A percentile compares a stretch with the other conserved stretches of the same genome.
Evolutionary conservation across 2,797 vertebrate genomes (phyloP).

Genomic region (Siniperca scherzeri): DNA sequence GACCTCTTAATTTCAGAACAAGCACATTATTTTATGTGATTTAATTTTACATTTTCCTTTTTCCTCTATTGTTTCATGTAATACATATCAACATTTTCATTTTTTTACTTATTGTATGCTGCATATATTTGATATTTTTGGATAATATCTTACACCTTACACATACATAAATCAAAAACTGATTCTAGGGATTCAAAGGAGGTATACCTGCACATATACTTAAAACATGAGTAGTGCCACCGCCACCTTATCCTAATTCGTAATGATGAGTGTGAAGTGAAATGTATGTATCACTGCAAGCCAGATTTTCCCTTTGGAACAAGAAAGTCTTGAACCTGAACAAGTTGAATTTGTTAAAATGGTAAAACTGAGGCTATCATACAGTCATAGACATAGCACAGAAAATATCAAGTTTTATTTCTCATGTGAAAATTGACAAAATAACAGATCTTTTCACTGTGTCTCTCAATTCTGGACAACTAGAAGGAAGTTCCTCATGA

Average conservation of each 20-base stretch:
- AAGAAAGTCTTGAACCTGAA: conserved; percentile 7
- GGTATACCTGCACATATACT: background rate
- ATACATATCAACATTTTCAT: background rate
- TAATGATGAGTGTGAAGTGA: background rate
- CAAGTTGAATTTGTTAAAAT: conserved; percentile 2
- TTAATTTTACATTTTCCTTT: background rate
- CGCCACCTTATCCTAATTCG: background rate
- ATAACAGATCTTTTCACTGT: background rate
- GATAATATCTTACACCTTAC: background rate
- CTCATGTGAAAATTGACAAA: background rate
- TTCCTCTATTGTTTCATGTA: background rate
- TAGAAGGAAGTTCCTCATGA: background rate
- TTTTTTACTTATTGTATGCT: background rate
- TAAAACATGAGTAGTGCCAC: background rate
- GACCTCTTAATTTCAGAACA: background rate
- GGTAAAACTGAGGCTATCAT: background rate
- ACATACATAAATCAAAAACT: background rate
- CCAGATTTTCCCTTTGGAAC: background rate
- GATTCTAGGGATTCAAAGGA: background rate
- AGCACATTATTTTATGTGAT: background rate
- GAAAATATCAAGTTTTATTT: background rate
- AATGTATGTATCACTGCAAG: background rate
- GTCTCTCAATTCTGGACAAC: background rate
- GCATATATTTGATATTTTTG: background rate
- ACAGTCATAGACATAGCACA: background rate